Evolutionary conservation across 2,113 vertebrate genomes (phyloP), one percentile per base, ranked within the genome.

Genomic region (Vulpes lagopus): DNA sequence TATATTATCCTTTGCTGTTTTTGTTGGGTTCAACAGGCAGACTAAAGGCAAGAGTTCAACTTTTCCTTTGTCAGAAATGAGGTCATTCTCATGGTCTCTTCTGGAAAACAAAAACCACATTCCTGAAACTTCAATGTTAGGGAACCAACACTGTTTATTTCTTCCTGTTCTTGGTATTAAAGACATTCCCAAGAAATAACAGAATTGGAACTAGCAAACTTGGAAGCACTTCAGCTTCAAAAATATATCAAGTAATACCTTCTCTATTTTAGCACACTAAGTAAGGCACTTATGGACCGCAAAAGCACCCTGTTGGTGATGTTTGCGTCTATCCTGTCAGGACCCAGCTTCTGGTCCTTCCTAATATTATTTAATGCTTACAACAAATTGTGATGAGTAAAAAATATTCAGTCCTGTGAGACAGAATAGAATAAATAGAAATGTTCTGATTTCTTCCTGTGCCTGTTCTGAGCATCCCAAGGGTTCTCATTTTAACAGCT

Each of bases 41-140:
- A 57, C 16, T 55, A 67, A 76, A 94, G 74, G 73, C 11, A 17
- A 84, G 32, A 91, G 38, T 62, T 74, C 57, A 79, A 51, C 27
- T 74, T 97, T 57, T 95, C 62, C 71, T 80, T 89, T 57, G 49
- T 92, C 60, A 81, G 73, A 69, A 96, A 91, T 69, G 27, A 87
- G 23, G 23, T 20, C 27, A 62, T 93, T 87, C 64, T 85, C 57
- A 30, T 85, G 71, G 49, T 93, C 59, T 81, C 27, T 76, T 96
- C 74, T 93, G 53, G 67, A 91, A 91, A 93, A 20, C 20, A 60
- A 87, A 60, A 82, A 78, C 53, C 67, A 87, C 19, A 23, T 96
- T 90, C 59, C 90, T 76, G 23, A 95, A 83, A 83, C 19, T 65
- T 73, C 25, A 59, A 79, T 12, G 11, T 83, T 53, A 93, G 69